Evolutionary conservation across 2,888 invertebrate genomes (phyloP).

Genomic region (Masnerella sp.): DNA sequence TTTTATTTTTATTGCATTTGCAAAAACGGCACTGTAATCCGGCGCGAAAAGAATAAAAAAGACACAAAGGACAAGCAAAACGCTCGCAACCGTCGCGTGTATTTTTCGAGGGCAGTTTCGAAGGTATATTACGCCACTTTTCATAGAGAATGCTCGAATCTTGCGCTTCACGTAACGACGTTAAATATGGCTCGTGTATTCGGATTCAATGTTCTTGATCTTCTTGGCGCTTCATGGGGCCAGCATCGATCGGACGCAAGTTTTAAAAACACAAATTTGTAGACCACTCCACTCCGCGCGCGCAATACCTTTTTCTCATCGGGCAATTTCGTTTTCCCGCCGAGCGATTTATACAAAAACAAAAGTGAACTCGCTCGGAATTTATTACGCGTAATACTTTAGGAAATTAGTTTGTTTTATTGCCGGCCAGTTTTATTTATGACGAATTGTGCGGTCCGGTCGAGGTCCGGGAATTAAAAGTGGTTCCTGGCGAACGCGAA

Average conservation of each 20-base stretch:
- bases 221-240: neutral
- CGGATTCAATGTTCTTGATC: slow-evolving; percentile 20
- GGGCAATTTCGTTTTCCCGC: neutral
- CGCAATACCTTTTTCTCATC: slow-evolving; percentile 16
- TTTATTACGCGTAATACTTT: slow-evolving; percentile 27
- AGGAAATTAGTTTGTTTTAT: slow-evolving; percentile 46
- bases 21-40: slow-evolving; percentile 8
- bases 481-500: neutral
- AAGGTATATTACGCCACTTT: slow-evolving; percentile 33
- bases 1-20: slow-evolving; percentile 23
- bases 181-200: slow-evolving; percentile 28
- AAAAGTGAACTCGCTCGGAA: slow-evolving; percentile 15
- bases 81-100: slow-evolving; percentile 21
- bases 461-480: slow-evolving; percentile 6
- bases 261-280: slow-evolving; percentile 40
- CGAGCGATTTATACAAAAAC: slow-evolving; percentile 25
- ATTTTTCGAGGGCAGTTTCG: slow-evolving; percentile 19
- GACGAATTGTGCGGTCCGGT: slow-evolving; percentile 3
- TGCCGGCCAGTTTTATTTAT: slow-evolving; percentile 29
- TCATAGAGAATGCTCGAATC: slow-evolving; percentile 28
- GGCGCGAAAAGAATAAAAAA: neutral
- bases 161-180: slow-evolving; percentile 18
- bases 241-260: slow-evolving; percentile 6
- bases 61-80: slow-evolving; percentile 9
- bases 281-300: slow-evolving; percentile 21